Conservation (phyloP, 2,797 vertebrate species). For the Galago senegalensis region DNA sequence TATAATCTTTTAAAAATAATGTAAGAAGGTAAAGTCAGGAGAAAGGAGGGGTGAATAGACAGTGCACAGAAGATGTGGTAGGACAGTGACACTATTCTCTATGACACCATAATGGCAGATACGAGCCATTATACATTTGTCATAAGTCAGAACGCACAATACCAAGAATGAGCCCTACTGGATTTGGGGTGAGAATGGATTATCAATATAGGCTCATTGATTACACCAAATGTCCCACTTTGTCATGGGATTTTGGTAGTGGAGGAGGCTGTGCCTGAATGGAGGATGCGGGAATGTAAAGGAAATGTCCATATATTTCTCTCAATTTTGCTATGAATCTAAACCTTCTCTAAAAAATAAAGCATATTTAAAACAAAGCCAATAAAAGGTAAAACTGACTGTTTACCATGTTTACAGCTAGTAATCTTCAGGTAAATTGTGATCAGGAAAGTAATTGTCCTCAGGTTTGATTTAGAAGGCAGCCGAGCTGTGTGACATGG, state of each 20-base stretch:
- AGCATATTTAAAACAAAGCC: neutral
- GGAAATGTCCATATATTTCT: neutral
- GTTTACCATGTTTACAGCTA: neutral
- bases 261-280: neutral
- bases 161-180: neutral
- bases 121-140: neutral
- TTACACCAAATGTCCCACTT: neutral
- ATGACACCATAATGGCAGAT: neutral
- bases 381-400: neutral
- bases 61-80: neutral
- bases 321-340: neutral
- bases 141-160: neutral
- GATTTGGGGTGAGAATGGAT: neutral
- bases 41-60: neutral
- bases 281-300: rapidly evolving
- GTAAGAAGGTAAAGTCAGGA: neutral
- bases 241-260: neutral
- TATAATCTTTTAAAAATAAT: neutral
- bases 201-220: neutral
- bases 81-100: neutral
- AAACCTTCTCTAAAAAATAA: neutral
- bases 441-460: neutral
- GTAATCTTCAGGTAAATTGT: neutral
- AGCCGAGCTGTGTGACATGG: neutral
- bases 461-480: neutral